Percentiles rank a stretch among this genome's conserved stretches.
phyloP scores from a whole-genome alignment of 2,888 invertebrate species.

The Xestia xanthographa region DNA sequence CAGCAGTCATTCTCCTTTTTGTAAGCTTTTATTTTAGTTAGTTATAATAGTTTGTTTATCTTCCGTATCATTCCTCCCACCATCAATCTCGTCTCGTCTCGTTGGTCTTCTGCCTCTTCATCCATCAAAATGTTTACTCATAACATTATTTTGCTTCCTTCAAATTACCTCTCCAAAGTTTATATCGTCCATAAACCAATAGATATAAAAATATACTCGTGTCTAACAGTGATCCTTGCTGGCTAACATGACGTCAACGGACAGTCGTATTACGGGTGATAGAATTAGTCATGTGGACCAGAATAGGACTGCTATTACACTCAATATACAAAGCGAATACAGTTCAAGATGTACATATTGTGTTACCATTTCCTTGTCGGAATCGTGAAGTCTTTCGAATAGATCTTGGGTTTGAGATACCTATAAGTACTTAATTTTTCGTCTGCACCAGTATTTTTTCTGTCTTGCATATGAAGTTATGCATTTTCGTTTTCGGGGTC shows the following conservation, averaged over 20 bases:
- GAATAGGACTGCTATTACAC: slow-evolving; percentile 51
- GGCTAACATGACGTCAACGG: slow-evolving; percentile 42
- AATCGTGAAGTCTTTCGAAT: background rate
- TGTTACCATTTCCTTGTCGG: slow-evolving; percentile 17
- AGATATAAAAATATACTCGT: background rate
- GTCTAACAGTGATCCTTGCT: slow-evolving; percentile 20
- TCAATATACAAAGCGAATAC: slow-evolving; percentile 20
- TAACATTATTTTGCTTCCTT: background rate
- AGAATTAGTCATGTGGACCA: slow-evolving; percentile 61
- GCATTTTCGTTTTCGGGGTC: background rate
- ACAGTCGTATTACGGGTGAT: slow-evolving; percentile 33
- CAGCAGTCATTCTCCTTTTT: background rate
- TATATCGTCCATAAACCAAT: background rate
- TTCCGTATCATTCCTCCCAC: background rate
- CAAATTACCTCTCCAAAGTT: background rate
- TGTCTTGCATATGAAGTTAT: background rate
- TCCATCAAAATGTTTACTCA: background rate
- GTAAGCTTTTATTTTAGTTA: no score
- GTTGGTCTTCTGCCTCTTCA: background rate
- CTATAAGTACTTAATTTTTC: background rate
- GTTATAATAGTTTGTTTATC: background rate
- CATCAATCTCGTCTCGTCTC: background rate
- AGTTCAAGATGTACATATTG: slow-evolving; percentile 36
- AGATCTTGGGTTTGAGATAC: background rate
- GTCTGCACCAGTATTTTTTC: background rate